Conservation (phyloP, 35 echinoderm and acorn worm species). For the Heliocidaris tuberculata region DNA sequence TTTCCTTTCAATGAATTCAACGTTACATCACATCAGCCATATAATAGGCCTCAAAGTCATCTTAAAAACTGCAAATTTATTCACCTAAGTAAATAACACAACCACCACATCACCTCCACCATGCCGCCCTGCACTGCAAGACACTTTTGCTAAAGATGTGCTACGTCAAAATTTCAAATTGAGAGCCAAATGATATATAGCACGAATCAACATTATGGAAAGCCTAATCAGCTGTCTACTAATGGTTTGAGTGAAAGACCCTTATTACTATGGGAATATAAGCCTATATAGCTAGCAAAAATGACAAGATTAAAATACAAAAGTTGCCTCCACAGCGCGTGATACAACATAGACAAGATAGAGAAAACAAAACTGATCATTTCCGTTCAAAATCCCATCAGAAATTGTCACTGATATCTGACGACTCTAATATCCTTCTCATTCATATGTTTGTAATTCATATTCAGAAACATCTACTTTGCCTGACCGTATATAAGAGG, state of each 20-base stretch:
- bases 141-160: neutral
- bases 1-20: neutral
- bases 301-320: neutral
- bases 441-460: neutral
- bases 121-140: no score
- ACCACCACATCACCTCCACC: neutral
- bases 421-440: neutral
- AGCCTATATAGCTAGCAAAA: neutral
- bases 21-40: neutral
- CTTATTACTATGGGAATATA: neutral
- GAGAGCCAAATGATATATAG: no score
- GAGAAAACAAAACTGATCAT: neutral
- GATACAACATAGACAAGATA: neutral
- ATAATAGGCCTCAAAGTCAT: neutral
- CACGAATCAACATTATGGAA: neutral
- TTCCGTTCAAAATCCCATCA: conserved; percentile 3
- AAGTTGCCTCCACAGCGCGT: neutral
- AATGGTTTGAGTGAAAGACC: neutral
- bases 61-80: neutral
- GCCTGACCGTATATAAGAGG: neutral
- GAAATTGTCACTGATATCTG: neutral
- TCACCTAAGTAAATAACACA: neutral
- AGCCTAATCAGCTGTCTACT: neutral
- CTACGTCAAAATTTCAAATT: no score
- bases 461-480: neutral